Evolutionary conservation across 2,797 vertebrate genomes (phyloP).

Genomic region (Hozukius guyotensis): DNA sequence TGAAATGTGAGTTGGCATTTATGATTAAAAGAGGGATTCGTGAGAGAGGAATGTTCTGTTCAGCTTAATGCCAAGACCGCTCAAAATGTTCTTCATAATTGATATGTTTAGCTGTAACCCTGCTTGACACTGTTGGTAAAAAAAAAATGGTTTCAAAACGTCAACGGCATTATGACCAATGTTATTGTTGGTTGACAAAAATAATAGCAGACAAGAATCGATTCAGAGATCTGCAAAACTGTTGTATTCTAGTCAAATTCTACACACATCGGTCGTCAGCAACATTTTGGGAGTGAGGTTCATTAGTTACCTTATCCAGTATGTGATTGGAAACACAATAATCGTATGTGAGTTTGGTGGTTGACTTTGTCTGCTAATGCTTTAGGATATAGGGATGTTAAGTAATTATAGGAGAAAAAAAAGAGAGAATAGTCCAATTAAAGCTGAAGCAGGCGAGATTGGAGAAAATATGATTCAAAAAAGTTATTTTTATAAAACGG

Average conservation of each 20-base stretch:
- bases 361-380: not conserved
- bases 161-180: not conserved
- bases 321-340: not conserved
- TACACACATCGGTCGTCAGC: not conserved
- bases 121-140: not conserved
- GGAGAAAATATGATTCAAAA: no score
- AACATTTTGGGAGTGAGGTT: not conserved
- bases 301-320: not conserved
- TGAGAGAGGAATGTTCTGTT: slow-evolving; percentile 17
- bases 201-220: not conserved
- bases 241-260: not conserved
- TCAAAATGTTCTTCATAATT: slow-evolving; percentile 32
- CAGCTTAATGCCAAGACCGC: slow-evolving; percentile 1
- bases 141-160: not conserved
- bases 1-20: slow-evolving; percentile 35
- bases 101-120: slow-evolving; percentile 20
- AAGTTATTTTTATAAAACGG: no score
- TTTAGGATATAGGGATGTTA: not conserved
- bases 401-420: slow-evolving; percentile 1
- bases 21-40: slow-evolving; percentile 26
- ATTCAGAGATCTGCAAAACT: not conserved
- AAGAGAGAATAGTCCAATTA: not conserved
- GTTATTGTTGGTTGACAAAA: not conserved
- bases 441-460: no score
- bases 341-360: not conserved